Base-by-base conservation (phyloP, 92 coral and sea anemone species). In the Palythoa caribaeorum region DNA sequence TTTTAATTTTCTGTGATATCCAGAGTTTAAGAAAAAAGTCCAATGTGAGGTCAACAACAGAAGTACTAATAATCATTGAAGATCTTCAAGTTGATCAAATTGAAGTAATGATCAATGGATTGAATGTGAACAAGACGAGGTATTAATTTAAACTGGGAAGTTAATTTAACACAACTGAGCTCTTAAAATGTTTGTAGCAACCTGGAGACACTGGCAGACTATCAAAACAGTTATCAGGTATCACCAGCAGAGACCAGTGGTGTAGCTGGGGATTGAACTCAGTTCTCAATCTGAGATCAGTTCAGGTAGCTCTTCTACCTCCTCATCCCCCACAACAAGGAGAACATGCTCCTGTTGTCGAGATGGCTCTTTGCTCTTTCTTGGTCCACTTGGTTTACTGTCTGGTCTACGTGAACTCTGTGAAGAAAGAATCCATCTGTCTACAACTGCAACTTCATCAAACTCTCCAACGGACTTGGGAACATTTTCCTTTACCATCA, bases 41-140 rank as follows among this genome's bases (percentile, higher is more conserved):
- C 74, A 69, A 28, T 69, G 74, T 69, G 40, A 69, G 74, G 74
- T 69, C 74, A 69, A 69, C 74, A 69, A 69, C 44, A 69, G 74
- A 69, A 69, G 74, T 69, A 69, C 44, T 69, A 69, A 69, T 69
- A 69, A 69, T 69, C 74, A 69, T 69, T 69, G 74, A 69, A 69
- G 74, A 69, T 69, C 74, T 69, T 69, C 44, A 69, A 69, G 74
- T 69, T 69, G 74, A 69, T 69, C 74, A 69, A 69, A 69, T 69
- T 69, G 74, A 69, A 69, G 74, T 69, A 69, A 0, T 69, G 74
- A 69, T 28, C 74, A 69, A 28, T 69, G 74, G 28, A 69, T 69
- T 69, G 74, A 69, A 69, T 69, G 74, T 69, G 74, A 69, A 69
- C 74, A 69, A 69, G 74, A 69, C 40, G 44, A 69, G 74, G 74